phyloP scores from a whole-genome alignment of 2,888 invertebrate genomes.

The Mycalesis mineus region DNA sequence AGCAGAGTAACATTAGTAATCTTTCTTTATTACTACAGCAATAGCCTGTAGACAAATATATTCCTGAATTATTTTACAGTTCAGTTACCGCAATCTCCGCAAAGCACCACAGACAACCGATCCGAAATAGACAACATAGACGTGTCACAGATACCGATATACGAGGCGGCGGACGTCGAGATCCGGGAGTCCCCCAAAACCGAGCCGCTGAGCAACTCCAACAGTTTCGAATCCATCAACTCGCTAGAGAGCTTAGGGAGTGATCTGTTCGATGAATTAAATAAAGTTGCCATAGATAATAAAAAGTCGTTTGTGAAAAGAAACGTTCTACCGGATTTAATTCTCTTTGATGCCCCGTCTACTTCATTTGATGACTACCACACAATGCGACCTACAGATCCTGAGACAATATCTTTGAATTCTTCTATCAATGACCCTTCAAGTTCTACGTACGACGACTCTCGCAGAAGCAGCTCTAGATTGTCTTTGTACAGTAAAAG shows the following conservation, averaged over 20 bases:
- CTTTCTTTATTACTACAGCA: too few species aligned
- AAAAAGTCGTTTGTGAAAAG: constrained; percentile 47
- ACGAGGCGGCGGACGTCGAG: constrained; percentile 62
- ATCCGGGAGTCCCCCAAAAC: constrained; percentile 44
- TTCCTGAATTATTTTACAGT: constrained; percentile 8
- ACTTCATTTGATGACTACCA: constrained; percentile 65
- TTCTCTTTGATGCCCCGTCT: constrained; percentile 63
- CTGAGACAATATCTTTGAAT: constrained; percentile 31
- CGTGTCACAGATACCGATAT: constrained; percentile 63
- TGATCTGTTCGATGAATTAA: constrained; percentile 61
- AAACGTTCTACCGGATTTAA: constrained; percentile 59
- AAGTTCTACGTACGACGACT: constrained; percentile 5
- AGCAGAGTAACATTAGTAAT: too few species aligned
- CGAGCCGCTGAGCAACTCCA: constrained; percentile 38
- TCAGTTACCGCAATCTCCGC: constrained; percentile 16
- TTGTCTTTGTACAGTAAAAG: constrained; percentile 35
- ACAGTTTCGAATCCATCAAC: constrained; percentile 60
- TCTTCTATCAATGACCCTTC: constrained; percentile 33
- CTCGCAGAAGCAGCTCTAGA: constrained; percentile 13
- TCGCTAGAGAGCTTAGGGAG: constrained; percentile 63
- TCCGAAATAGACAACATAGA: constrained; percentile 41
- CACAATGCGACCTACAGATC: constrained; percentile 42
- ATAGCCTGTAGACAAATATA: not conserved
- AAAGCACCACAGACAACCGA: constrained; percentile 22
- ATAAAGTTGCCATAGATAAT: constrained; percentile 53